phyloP scores from a whole-genome alignment of 2,797 vertebrate species.

The Aldrovandia affinis region DNA sequence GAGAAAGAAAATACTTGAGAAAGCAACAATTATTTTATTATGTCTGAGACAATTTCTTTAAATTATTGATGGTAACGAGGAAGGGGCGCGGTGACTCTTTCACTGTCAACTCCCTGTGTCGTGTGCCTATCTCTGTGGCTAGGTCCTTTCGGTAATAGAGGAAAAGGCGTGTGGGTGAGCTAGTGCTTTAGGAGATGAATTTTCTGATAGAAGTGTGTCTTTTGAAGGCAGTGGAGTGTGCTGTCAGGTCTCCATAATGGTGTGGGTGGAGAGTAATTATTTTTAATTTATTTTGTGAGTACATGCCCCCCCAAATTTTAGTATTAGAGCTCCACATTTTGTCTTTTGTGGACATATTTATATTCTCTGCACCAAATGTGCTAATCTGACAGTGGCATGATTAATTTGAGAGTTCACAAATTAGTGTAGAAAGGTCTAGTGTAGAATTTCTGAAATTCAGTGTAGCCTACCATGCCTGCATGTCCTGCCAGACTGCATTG shows the following conservation, averaged over 20 bases:
- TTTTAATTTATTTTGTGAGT: not conserved
- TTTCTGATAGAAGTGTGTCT: no score
- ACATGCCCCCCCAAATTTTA: not conserved
- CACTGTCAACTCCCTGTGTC: not conserved
- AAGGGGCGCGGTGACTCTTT: not conserved
- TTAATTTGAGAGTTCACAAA: not conserved
- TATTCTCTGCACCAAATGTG: not conserved
- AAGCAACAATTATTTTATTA: not conserved
- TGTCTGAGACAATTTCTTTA: not conserved
- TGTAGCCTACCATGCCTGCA: no score
- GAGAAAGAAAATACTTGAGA: slow-evolving; percentile 5
- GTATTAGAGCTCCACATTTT: not conserved
- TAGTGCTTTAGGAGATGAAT: no score
- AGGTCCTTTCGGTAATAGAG: no score
- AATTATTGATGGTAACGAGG: not conserved
- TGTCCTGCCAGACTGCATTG: no score
- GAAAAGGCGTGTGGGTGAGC: no score
- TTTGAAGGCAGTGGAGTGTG: not conserved
- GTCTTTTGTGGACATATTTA: slow-evolving; percentile 1
- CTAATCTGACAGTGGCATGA: not conserved
- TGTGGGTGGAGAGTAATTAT: not conserved
- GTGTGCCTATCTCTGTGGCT: no score
- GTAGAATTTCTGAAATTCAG: no score
- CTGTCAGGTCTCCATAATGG: not conserved
- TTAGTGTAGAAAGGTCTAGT: slow-evolving; percentile 22